Conservation (phyloP, 2,888 invertebrate species). For the Temnothorax rugatulus region DNA sequence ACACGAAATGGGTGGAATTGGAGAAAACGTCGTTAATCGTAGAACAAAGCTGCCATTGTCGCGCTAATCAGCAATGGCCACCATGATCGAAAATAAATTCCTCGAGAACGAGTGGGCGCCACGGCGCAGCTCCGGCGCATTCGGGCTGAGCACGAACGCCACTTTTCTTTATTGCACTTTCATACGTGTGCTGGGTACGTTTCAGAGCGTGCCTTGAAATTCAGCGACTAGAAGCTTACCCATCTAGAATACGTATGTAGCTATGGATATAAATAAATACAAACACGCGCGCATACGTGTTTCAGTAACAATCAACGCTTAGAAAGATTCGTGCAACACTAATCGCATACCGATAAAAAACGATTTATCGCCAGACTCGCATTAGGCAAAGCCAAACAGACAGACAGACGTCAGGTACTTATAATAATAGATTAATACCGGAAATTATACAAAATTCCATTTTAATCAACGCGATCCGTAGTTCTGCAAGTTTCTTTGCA, state of each 20-base stretch:
- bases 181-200: slow-evolving; percentile 75
- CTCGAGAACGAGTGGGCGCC: slow-evolving; percentile 48
- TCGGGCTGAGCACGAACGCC: slow-evolving; percentile 74
- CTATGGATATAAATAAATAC: slow-evolving; percentile 65
- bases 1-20: slow-evolving; percentile 77
- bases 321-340: neutral
- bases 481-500: neutral
- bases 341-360: slow-evolving; percentile 2
- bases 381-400: neutral
- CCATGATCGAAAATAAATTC: slow-evolving; percentile 77
- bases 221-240: slow-evolving; percentile 63
- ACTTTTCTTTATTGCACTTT: slow-evolving; percentile 79
- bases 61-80: slow-evolving; percentile 76
- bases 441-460: slow-evolving; percentile 1
- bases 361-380: neutral
- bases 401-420: neutral
- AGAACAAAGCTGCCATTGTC: slow-evolving; percentile 75
- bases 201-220: slow-evolving; percentile 67
- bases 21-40: slow-evolving; percentile 78
- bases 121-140: slow-evolving; percentile 43
- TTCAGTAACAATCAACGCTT: slow-evolving; percentile 15
- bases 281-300: slow-evolving; percentile 30
- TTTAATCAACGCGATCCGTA: neutral
- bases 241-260: slow-evolving; percentile 67
- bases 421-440: neutral